These are phyloP conservation scores for Toxotes chatareus DNA, from an alignment of 2,113 vertebrate genomes.

Conservation along the genomic window DNA sequence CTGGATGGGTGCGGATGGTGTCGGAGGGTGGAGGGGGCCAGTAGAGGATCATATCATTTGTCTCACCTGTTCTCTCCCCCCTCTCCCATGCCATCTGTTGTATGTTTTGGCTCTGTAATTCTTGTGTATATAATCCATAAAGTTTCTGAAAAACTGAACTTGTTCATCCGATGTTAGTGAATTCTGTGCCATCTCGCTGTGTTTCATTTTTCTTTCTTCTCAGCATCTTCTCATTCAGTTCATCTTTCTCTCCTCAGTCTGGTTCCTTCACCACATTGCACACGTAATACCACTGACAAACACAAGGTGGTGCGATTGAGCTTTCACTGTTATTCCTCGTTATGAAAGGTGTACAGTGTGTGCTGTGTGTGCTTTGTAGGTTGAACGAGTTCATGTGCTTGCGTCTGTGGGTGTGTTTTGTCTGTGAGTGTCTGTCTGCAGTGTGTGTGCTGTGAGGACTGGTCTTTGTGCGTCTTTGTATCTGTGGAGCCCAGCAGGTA, in stretches of 20 bases:
- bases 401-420: conserved; percentile 22
- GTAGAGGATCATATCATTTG: conserved; percentile 31
- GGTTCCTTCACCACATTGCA: not conserved
- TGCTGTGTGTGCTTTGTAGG: not conserved
- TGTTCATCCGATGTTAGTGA: conserved; percentile 50
- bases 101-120: conserved; percentile 70
- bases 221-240: not conserved
- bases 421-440: conserved; percentile 29
- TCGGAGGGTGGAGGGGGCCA: not conserved
- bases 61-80: conserved; percentile 37
- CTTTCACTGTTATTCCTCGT: not conserved
- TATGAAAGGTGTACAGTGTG: not conserved
- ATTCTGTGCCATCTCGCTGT: conserved; percentile 12
- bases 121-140: conserved; percentile 79
- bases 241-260: not conserved
- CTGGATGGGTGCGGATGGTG: conserved; percentile 3
- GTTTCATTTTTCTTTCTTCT: conserved; percentile 7
- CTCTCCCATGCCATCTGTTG: conserved; percentile 60
- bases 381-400: conserved; percentile 45
- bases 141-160: conserved; percentile 75
- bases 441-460: not conserved
- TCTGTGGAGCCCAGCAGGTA: conserved; percentile 34
- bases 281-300: conserved; percentile 20
- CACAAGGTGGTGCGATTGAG: conserved; percentile 63
- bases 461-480: not conserved